Base-by-base conservation (phyloP, 2,113 vertebrate genomes). In the Lagenorhynchus albirostris region DNA sequence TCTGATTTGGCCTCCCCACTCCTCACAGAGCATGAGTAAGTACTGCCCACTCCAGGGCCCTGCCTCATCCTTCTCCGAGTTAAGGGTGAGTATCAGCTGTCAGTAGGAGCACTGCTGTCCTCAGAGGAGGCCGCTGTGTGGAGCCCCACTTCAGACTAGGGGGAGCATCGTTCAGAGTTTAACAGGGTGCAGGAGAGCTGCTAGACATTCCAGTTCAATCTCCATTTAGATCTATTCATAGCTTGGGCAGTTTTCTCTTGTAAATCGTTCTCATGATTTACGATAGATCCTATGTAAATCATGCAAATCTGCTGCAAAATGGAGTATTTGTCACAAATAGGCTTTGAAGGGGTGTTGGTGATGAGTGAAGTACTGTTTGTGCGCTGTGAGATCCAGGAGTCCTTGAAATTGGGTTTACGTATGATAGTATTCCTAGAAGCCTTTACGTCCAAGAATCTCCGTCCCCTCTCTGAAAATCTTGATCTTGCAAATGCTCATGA, bases 241-340 rank as follows among this genome's bases (percentile, higher is more conserved):
- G 62, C 62, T 36, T 53, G 85, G 77, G 29, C 70, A 47, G 82
- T 87, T 93, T 96, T 89, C 95, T 93, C 93, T 58, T 93, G 77
- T 85, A 86, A 96, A 91, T 84, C 74, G 73, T 36, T 3, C 0
- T 7, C 11, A 83, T 65, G 74, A 87, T 65, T 95, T 73, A 95
- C 62, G 83, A 83, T 50, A 88, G 95, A 74, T 89, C n/a, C 38
- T 17, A 85, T 67, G 83, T 47, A 94, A 95, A 91, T 81, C 93
- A 97, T 71, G 89, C 85, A 95, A 89, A 95, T 93, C 82, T 91
- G 65, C 89, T 81, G n/a, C 68, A 86, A n/a, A n/a, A n/a, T n/a
- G n/a, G n/a, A n/a, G n/a, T n/a, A n/a, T n/a, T n/a, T n/a, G n/a
- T n/a, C n/a, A n/a, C n/a, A n/a, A 89, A 93, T 18, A 84, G 88